Evolutionary conservation across 2,797 vertebrate genomes (phyloP), one percentile per base, ranked within the genome.

Genomic region (Peromyscus nudipes): DNA sequence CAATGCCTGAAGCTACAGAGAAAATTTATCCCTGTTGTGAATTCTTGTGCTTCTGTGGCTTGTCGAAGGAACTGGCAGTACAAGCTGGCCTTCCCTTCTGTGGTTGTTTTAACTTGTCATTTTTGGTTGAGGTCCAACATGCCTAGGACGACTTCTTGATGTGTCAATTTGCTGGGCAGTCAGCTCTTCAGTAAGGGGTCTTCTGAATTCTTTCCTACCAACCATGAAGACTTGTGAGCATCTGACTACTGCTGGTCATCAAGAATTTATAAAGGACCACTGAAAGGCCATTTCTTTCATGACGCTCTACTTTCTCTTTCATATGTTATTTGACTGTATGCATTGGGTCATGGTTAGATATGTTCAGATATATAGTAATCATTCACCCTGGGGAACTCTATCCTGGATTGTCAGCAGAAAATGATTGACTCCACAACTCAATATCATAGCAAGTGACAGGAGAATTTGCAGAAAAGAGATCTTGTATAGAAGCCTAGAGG

Each of bases 361-460:
- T 49, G 92, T 87, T 73, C 52, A 91, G 37, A 80, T 10, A 23
- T 40, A 31, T 21, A 60, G 55, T 65, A 82, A 75, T 62, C 46
- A 0, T n/a, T 83, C 29, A 27, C 19, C 5, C 0, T 4, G 21
- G 31, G 43, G 52, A 34, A 25, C 37, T 21, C 11, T 67, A 4
- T 69, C 21, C 5, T 21, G 10, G 37, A 12, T 62, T n/a, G 4
- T 34, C 71, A 69, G 12, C 29, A 40, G 57, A 64, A 64, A 73
- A 71, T 4, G 1, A 16, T 31, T 16, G 65, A 6, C 3, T 5
- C 9, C 3, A 27, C 16, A 65, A 46, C 34, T 91, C 79, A 60
- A 1, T 27, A 1, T 55, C 27, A 31, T 16, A 86, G 9, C 19
- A 10, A 1, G 1, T 25, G 5, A 6, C 7, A 27, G 17, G 25